Evolutionary conservation across 2,797 vertebrate species (phyloP).

Genomic region (Sebastes kiyomatsui): DNA sequence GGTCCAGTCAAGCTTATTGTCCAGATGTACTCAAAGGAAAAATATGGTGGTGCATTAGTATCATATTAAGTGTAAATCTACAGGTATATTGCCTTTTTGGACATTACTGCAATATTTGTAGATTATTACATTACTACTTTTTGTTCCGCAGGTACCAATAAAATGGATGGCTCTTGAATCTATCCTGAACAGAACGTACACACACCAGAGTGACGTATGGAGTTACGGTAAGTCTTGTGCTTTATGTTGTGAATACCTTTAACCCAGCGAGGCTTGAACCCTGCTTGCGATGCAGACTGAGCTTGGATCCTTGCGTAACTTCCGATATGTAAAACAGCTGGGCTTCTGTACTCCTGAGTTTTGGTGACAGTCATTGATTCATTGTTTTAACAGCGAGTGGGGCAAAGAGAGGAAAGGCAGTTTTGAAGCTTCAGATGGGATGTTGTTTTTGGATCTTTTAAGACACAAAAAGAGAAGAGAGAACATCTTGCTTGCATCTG

Average conservation of each 20-base stretch:
- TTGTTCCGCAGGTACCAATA: slow-evolving; percentile 90
- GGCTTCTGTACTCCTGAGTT: slow-evolving; percentile 11
- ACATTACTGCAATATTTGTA: neutral
- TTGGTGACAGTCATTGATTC: slow-evolving; percentile 48
- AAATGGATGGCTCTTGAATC: slow-evolving; percentile 99
- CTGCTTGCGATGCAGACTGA: neutral
- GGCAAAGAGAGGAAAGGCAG: neutral
- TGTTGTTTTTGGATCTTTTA: slow-evolving; percentile 62
- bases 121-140: neutral
- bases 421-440: slow-evolving; percentile 8
- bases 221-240: slow-evolving; percentile 90
- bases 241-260: neutral
- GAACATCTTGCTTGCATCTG: slow-evolving; percentile 53
- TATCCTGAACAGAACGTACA: slow-evolving; percentile 95
- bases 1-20: neutral
- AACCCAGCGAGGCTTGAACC: neutral
- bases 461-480: slow-evolving; percentile 9
- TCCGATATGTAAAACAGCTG: slow-evolving; percentile 56
- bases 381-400: slow-evolving; percentile 43
- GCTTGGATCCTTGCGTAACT: slow-evolving; percentile 23
- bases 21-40: neutral
- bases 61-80: neutral
- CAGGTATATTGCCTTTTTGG: neutral
- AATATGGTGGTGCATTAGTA: neutral
- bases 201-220: slow-evolving; percentile 99